Percentiles rank a stretch among this genome's conserved stretches.
Evolutionary conservation across 2,797 vertebrate species (phyloP).

Genomic region (Cirrhinus mrigala): DNA sequence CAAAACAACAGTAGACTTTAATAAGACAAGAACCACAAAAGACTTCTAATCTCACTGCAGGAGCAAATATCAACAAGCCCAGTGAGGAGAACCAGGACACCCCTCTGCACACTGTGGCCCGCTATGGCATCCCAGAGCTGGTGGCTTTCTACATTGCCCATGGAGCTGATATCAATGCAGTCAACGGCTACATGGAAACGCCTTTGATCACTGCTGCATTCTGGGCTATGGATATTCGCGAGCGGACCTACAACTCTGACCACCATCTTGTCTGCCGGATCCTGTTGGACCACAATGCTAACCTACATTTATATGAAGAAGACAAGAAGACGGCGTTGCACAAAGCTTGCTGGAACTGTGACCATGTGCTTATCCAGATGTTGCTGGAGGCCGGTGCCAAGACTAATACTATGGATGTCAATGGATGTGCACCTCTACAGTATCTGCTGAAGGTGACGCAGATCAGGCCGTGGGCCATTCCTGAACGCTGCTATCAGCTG

Average conservation of each 20-base stretch:
- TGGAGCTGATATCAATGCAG: conserved; percentile 82
- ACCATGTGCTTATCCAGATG: conserved; percentile 90
- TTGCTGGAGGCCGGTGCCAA: conserved; percentile 90
- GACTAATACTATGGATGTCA: conserved; percentile 90
- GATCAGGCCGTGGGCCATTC: conserved; percentile 83
- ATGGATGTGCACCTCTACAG: conserved; percentile 91
- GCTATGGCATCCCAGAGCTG: conserved; percentile 87
- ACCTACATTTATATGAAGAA: conserved; percentile 86
- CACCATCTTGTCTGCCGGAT: conserved; percentile 91
- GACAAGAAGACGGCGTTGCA: conserved; percentile 93
- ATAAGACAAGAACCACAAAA: background rate
- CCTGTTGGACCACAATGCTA: conserved; percentile 88
- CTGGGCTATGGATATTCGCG: conserved; percentile 88
- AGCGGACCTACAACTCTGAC: conserved; percentile 86
- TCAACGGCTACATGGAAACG: conserved; percentile 86
- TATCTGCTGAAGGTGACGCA: conserved; percentile 91
- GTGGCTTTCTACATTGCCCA: conserved; percentile 85
- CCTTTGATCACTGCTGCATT: conserved; percentile 87
- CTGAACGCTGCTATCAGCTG: conserved; percentile 91
- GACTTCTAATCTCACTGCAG: conserved; percentile 69
- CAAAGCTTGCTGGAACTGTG: conserved; percentile 97
- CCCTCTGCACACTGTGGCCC: conserved; percentile 86
- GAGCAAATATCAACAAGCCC: conserved; percentile 85
- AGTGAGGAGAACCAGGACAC: conserved; percentile 88
- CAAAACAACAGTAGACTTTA: background rate